Conservation (phyloP, 2,113 vertebrate species). For the Opisthocomus hoazin region DNA sequence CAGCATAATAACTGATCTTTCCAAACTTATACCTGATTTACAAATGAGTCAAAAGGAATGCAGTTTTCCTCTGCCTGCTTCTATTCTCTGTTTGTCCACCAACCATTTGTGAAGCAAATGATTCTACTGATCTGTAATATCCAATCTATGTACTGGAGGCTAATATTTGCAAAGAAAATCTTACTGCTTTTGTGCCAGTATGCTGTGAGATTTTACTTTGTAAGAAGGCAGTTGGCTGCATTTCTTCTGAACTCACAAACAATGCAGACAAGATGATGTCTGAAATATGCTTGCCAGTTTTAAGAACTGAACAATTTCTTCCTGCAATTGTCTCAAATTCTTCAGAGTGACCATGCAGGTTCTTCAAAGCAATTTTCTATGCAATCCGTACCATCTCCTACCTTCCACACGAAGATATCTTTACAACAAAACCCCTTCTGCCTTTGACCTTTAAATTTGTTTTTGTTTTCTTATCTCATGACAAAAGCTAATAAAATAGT, state of each 20-base stretch:
- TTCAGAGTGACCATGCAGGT: neutral
- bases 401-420: neutral
- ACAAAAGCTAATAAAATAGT: neutral
- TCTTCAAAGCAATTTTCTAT: neutral
- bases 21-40: neutral
- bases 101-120: neutral
- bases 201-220: neutral
- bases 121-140: neutral
- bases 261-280: neutral
- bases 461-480: neutral
- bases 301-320: neutral
- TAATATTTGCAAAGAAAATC: neutral
- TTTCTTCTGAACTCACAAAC: neutral
- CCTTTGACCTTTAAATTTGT: neutral
- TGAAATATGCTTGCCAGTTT: neutral
- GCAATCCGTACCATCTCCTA: neutral
- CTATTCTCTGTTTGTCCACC: neutral
- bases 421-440: neutral
- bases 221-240: neutral
- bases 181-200: neutral
- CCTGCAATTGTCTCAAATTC: neutral
- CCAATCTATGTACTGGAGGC: neutral
- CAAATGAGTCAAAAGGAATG: neutral
- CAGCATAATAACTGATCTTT: neutral
- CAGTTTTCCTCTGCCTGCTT: neutral